These are phyloP conservation scores for Pelvicachromis taeniatus DNA, from an alignment of 2,113 vertebrate genomes.

Conservation along the genomic window DNA sequence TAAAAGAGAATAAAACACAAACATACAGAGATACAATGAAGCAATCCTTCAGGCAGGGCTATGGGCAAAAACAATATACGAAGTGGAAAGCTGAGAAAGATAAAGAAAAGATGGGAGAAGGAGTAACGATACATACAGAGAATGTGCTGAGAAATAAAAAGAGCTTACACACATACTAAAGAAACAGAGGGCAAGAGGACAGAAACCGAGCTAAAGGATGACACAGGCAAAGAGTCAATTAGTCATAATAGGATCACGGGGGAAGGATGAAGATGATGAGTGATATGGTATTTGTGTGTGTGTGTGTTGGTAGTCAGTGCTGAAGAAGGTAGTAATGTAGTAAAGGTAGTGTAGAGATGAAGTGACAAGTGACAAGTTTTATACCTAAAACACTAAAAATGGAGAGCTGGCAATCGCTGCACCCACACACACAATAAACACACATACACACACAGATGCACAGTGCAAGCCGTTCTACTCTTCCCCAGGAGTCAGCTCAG, in stretches of 20 bases:
- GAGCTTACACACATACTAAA: background rate
- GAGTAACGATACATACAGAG: background rate
- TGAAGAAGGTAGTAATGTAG: background rate
- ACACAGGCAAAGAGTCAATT: constrained; percentile 41
- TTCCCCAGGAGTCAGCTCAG: constrained; percentile 58
- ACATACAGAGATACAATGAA: background rate
- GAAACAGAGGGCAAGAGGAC: constrained; percentile 12
- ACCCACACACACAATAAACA: background rate
- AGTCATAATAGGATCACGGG: constrained; percentile 35
- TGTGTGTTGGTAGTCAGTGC: background rate
- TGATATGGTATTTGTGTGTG: background rate
- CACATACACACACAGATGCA: background rate
- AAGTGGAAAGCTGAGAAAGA: constrained; percentile 11
- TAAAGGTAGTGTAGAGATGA: background rate
- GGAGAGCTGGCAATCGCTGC: background rate
- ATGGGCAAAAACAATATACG: background rate
- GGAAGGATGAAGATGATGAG: constrained; percentile 10
- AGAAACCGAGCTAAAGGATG: constrained; percentile 18
- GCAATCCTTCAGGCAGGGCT: background rate
- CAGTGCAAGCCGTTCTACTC: constrained; percentile 16
- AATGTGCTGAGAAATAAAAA: background rate
- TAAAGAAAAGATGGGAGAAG: background rate
- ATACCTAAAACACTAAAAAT: background rate
- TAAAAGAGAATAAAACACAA: background rate
- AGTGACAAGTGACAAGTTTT: background rate